Percentiles rank a stretch among this genome's conserved stretches.
Evolutionary conservation across 2,797 vertebrate genomes (phyloP).

Genomic region (Poecile montanus): DNA sequence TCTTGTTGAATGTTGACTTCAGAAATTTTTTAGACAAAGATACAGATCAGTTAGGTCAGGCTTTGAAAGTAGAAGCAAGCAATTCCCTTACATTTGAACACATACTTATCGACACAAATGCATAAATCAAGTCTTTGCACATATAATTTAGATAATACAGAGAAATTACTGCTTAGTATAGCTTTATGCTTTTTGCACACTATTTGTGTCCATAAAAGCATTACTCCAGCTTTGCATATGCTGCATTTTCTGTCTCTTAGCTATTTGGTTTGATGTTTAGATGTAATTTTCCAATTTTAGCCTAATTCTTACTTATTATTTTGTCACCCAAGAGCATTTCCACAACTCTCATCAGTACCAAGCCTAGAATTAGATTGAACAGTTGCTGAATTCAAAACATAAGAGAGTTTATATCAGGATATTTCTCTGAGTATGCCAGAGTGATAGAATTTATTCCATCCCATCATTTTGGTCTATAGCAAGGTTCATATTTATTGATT

Average conservation of each 20-base stretch:
- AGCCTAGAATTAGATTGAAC: background rate
- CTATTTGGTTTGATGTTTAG: background rate
- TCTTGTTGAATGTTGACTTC: background rate
- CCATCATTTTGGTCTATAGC: background rate
- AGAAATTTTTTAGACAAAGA: background rate
- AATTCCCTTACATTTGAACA: background rate
- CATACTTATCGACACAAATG: background rate
- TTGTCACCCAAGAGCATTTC: background rate
- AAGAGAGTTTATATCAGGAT: background rate
- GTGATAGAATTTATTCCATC: background rate
- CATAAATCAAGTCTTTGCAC: background rate
- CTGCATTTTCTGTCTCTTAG: background rate
- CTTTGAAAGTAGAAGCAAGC: background rate
- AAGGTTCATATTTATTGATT: background rate
- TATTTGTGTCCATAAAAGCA: background rate
- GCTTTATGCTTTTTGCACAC: background rate
- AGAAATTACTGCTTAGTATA: background rate
- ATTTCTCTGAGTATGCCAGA: background rate
- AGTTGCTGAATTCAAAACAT: background rate
- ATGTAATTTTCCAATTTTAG: constrained; percentile 2
- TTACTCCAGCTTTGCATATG: background rate
- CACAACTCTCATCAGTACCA: background rate
- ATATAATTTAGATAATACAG: background rate
- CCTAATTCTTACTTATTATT: background rate
- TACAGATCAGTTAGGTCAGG: background rate